Evolutionary conservation across 1,140 invertebrate species (phyloP).

Genomic region (Ctenoplectra terminalis): DNA sequence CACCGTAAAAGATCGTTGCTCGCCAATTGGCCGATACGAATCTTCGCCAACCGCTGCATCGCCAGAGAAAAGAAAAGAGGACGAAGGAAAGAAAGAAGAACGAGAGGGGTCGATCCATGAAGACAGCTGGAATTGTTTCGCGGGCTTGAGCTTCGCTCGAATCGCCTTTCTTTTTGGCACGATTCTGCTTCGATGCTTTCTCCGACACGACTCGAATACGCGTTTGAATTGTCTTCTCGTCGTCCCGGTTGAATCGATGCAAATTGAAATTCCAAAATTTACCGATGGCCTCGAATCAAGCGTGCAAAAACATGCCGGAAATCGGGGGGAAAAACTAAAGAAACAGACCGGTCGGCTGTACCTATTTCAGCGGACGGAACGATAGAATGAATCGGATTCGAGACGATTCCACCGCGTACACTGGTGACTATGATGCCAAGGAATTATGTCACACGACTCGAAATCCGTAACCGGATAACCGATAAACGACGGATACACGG

Average conservation of each 20-base stretch:
- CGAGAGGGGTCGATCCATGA: conserved; percentile 31
- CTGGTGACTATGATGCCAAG: not conserved
- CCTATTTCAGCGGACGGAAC: not conserved
- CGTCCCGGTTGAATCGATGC: not conserved
- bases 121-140: conserved; percentile 42
- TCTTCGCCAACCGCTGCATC: conserved; percentile 52
- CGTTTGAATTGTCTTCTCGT: not conserved
- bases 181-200: conserved; percentile 12
- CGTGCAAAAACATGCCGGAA: not conserved
- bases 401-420: conserved; percentile 13
- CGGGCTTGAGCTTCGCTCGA: conserved; percentile 23
- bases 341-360: too few species aligned
- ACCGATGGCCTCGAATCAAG: not conserved
- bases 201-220: not conserved
- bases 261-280: not conserved
- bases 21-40: conserved; percentile 5
- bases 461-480: conserved; percentile 64
- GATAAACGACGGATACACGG: conserved; percentile 43
- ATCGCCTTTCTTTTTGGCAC: conserved; percentile 42
- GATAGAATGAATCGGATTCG: not conserved
- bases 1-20: conserved; percentile 13
- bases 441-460: conserved; percentile 52
- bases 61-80: conserved; percentile 11
- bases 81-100: conserved; percentile 1
- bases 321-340: not conserved